phyloP scores from a whole-genome alignment of 2,888 invertebrate species.

The Mythimna impura region DNA sequence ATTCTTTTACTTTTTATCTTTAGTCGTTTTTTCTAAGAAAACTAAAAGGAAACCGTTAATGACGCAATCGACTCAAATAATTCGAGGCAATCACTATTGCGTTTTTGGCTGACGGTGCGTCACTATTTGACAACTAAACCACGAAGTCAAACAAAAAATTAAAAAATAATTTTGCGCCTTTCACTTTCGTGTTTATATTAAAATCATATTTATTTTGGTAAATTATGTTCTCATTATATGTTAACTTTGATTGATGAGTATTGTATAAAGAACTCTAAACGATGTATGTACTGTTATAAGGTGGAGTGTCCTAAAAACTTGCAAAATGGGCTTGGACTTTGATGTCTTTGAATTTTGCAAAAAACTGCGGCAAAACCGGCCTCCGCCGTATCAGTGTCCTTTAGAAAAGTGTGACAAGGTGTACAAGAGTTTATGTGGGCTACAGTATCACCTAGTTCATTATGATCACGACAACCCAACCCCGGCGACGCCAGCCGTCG shows the following conservation, averaged over 20 bases:
- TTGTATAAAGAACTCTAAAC: slow-evolving; percentile 9
- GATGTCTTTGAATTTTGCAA: slow-evolving; percentile 96
- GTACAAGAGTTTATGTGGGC: slow-evolving; percentile 96
- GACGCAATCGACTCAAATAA: slow-evolving; percentile 20
- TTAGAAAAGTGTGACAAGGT: slow-evolving; percentile 95
- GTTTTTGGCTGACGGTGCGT: background rate
- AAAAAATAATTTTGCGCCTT: slow-evolving; percentile 60
- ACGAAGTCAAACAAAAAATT: slow-evolving; percentile 57
- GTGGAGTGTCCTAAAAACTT: slow-evolving; percentile 45
- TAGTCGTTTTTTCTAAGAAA: no score
- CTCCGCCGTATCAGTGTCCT: slow-evolving; percentile 96
- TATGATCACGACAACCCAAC: slow-evolving; percentile 95
- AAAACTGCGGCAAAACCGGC: slow-evolving; percentile 94
- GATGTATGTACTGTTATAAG: slow-evolving; percentile 45
- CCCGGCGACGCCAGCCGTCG: slow-evolving; percentile 91
- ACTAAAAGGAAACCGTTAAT: background rate
- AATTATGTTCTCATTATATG: slow-evolving; percentile 23
- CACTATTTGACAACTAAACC: slow-evolving; percentile 31
- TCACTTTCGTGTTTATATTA: slow-evolving; percentile 61
- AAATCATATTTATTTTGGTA: slow-evolving; percentile 44
- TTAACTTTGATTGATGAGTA: slow-evolving; percentile 14
- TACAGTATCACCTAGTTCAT: slow-evolving; percentile 96
- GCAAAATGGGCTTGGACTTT: slow-evolving; percentile 94
- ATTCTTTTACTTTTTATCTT: no score
- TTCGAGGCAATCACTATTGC: background rate